phyloP scores from a whole-genome alignment of 2,888 invertebrate genomes.

The Morinoia aosen region DNA sequence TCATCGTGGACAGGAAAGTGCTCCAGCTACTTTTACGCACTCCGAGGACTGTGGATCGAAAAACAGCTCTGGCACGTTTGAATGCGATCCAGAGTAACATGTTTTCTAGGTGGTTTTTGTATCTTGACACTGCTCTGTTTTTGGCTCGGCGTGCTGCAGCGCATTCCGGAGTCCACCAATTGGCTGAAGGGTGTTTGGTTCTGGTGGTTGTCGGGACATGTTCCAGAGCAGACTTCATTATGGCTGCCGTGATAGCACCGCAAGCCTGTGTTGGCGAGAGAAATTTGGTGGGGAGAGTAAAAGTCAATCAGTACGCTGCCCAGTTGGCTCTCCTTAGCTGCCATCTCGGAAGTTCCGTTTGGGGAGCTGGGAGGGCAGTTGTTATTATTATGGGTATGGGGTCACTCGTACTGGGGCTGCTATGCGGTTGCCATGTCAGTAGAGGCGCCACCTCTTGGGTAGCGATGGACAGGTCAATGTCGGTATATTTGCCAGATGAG shows the following conservation, averaged over 20 bases:
- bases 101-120: background rate
- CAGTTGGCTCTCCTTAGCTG: background rate
- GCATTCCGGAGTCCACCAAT: conserved; percentile 35
- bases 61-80: background rate
- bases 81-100: background rate
- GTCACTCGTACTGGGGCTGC: background rate
- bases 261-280: conserved; percentile 19
- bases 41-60: background rate
- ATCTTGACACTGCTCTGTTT: background rate
- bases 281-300: background rate
- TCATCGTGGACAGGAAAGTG: background rate
- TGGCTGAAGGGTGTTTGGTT: background rate
- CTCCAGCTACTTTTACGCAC: background rate
- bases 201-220: background rate
- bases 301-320: background rate
- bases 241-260: background rate
- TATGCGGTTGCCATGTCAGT: background rate
- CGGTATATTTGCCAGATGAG: background rate
- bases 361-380: background rate
- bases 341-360: background rate
- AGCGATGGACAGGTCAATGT: background rate
- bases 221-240: background rate
- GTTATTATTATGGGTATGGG: background rate
- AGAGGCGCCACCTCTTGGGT: background rate
- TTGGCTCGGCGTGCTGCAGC: background rate